phyloP scores from a whole-genome alignment of 2,888 invertebrate species.

The Luffia ferchaultella region DNA sequence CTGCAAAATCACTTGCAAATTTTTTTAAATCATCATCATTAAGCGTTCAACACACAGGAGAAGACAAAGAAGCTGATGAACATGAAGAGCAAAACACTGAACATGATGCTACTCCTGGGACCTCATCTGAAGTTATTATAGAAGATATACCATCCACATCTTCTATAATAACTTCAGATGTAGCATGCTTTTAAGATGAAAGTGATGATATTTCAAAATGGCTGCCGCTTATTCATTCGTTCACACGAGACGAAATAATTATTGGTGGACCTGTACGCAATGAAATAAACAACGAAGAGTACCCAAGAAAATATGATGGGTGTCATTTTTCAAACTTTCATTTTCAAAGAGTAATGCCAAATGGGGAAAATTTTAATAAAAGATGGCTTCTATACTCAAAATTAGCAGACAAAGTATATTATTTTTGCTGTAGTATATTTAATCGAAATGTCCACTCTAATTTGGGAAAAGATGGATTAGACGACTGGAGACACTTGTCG shows the following conservation, averaged over 20 bases:
- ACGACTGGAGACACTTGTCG: slow-evolving; percentile 8
- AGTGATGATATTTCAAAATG: not conserved
- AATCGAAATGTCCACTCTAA: slow-evolving; percentile 1
- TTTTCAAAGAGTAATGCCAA: slow-evolving; percentile 4
- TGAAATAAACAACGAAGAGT: not conserved
- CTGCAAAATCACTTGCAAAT: too few relatives aligned
- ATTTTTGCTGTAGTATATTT: slow-evolving; percentile 2
- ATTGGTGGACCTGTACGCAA: slow-evolving; percentile 5
- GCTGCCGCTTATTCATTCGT: not conserved
- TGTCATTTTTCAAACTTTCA: slow-evolving; percentile 2
- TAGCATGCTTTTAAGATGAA: too few relatives aligned
- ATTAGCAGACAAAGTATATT: slow-evolving; percentile 2
- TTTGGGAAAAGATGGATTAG: slow-evolving; percentile 6
- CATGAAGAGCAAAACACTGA: too few relatives aligned
- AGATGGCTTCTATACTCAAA: slow-evolving; percentile 5
- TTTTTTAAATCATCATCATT: too few relatives aligned
- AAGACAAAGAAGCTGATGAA: too few relatives aligned
- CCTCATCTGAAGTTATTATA: too few relatives aligned
- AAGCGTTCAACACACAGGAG: too few relatives aligned
- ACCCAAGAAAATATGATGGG: slow-evolving; percentile 3
- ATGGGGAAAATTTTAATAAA: slow-evolving; percentile 6
- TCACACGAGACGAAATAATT: slow-evolving; percentile 3
- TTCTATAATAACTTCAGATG: too few relatives aligned
- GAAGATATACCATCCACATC: too few relatives aligned
- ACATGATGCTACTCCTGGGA: too few relatives aligned